phyloP scores from a whole-genome alignment of 2,113 vertebrate species.

The Polypterus bichir region DNA sequence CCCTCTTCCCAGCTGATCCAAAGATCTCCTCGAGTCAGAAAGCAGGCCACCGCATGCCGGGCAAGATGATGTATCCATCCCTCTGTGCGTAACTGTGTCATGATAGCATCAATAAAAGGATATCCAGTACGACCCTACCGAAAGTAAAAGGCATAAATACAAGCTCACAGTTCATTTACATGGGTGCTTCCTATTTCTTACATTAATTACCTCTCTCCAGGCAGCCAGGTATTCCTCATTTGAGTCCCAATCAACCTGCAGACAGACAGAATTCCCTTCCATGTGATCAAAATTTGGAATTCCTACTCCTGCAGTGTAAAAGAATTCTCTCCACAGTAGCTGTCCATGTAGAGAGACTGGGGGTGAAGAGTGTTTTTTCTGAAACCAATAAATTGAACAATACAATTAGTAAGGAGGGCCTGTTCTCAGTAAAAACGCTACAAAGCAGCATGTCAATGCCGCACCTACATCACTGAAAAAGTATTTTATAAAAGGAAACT shows the following conservation, averaged over 20 bases:
- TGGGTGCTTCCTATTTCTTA: not conserved
- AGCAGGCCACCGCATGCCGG: conserved; percentile 47
- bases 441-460: too few relatives aligned
- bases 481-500: too few relatives aligned
- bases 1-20: conserved; percentile 53
- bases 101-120: conserved; percentile 49
- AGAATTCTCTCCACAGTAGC: conserved; percentile 62
- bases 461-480: too few relatives aligned
- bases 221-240: conserved; percentile 35
- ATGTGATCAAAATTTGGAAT: conserved; percentile 50
- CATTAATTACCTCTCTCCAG: conserved; percentile 39
- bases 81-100: conserved; percentile 48
- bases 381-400: not conserved
- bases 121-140: conserved; percentile 39
- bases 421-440: too few relatives aligned
- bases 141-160: not conserved
- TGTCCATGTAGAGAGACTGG: conserved; percentile 55
- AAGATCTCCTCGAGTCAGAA: conserved; percentile 48
- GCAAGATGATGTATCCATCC: conserved; percentile 59
- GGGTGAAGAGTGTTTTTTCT: conserved; percentile 51
- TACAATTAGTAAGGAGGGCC: too few relatives aligned
- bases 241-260: conserved; percentile 45
- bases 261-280: conserved; percentile 41
- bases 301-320: conserved; percentile 40
- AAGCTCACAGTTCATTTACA: not conserved